Evolutionary conservation across 2,797 vertebrate genomes (phyloP), one percentile per base, ranked within the genome.

Genomic region (Setipinna tenuifilis): DNA sequence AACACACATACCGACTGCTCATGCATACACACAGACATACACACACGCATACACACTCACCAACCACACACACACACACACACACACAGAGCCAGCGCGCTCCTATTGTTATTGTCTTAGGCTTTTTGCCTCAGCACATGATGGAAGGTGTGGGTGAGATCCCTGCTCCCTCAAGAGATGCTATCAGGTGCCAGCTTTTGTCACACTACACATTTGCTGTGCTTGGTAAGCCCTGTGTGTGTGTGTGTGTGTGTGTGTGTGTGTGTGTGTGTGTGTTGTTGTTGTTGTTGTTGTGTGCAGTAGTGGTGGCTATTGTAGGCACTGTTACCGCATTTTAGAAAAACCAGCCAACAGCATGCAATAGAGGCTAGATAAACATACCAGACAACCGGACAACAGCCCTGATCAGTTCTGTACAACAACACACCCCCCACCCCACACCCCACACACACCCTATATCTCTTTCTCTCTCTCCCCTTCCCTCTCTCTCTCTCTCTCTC

Each of bases 371-470:
- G 65, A 31, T 71, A 71, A 71, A 0, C 65, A 31, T 71, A 71
- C 31, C 65, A 71, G 65, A 41, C 35, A 41, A 41, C 35, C 5
- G 35, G 35, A 31, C 25, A 68, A 31, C 23, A 31, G 62, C 5
- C 35, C 71, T 41, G 16, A 17, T 31, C 2, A 11, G 10, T 25
- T 65, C 61, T 65, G 61, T 59, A 86, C 86, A 82, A 41, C 35
- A 41, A 5, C 86, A 83, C 86, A 81, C 88, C 31, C 82, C 59
- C 86, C 87, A 78, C 85, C 87, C 84, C 88, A 84, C 41, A 87
- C 46, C 46, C 3, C 46, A 48, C 46, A 48, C 46, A 48, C 46
- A 48, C 46, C n/a, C n/a, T n/a, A n/a, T n/a, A n/a, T 50, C 1
- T 3, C 58, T 59, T 11, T 59, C 17, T 59, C 58, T 21, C 58